A percentile compares a stretch with the other conserved stretches of the same genome.
phyloP scores from a whole-genome alignment of 2,888 invertebrate genomes.

The Pocota personata region DNA sequence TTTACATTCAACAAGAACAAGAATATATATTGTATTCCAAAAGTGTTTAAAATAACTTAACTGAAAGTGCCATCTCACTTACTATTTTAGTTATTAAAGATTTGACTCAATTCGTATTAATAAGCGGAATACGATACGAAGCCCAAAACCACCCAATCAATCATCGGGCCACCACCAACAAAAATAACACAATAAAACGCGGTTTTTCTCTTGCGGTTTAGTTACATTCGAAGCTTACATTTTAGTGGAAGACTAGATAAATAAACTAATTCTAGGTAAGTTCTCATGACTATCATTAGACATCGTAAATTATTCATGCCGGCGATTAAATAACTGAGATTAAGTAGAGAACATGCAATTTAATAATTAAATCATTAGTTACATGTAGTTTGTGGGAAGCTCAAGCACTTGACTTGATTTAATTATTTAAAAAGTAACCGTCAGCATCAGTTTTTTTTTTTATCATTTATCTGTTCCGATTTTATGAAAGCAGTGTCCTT shows the following conservation, averaged over 20 bases:
- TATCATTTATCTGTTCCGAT: too few relatives aligned
- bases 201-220: conserved; percentile 53
- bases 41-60: background rate
- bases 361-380: conserved; percentile 8
- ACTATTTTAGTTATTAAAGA: background rate
- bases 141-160: conserved; percentile 63
- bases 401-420: background rate
- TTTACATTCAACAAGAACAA: background rate
- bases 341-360: conserved; percentile 21
- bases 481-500: too few relatives aligned
- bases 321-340: background rate
- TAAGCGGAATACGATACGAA: conserved; percentile 59
- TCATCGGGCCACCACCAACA: conserved; percentile 44
- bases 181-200: conserved; percentile 53
- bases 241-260: conserved; percentile 39
- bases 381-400: background rate
- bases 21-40: background rate
- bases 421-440: background rate
- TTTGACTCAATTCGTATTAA: conserved; percentile 8
- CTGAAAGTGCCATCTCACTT: background rate
- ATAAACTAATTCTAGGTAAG: conserved; percentile 63
- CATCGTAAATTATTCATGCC: background rate
- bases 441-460: background rate
- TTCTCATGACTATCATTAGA: conserved; percentile 64
- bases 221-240: conserved; percentile 49